Conservation (phyloP, 2,888 invertebrate genomes). For the Agrochola lota region DNA sequence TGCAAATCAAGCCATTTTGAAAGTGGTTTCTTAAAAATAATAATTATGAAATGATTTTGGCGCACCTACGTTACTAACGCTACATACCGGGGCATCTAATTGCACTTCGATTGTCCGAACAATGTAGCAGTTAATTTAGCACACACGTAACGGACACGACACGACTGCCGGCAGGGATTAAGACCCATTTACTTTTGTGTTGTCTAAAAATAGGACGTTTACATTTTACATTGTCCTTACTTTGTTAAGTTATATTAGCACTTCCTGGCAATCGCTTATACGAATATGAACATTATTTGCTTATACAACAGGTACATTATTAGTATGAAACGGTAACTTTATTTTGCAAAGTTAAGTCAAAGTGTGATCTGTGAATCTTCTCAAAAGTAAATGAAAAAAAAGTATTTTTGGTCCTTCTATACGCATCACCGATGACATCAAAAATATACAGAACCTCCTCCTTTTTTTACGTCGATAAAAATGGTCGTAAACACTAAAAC, state of each 20-base stretch:
- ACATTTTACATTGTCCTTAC: background rate
- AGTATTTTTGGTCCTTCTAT: background rate
- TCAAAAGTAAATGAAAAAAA: no score
- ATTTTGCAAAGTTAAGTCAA: no score
- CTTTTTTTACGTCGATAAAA: no score
- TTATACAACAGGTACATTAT: no score
- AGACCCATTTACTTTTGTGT: background rate
- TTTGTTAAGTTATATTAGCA: no score
- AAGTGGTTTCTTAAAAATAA: background rate
- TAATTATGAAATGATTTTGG: background rate
- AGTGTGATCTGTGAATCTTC: no score
- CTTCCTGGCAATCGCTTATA: no score
- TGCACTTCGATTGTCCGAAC: constrained; percentile 57
- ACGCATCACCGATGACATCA: background rate
- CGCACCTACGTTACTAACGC: constrained; percentile 30
- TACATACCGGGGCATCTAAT: constrained; percentile 58
- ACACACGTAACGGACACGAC: constrained; percentile 41
- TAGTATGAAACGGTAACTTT: no score
- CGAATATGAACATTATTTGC: no score
- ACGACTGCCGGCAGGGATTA: background rate
- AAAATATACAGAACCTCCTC: background rate
- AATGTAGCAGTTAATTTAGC: constrained; percentile 37
- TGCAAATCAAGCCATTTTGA: background rate
- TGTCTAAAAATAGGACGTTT: background rate
- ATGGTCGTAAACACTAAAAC: constrained; percentile 23